Conservation (phyloP, 2,888 invertebrate species). For the Neuroscelio doddi region DNA sequence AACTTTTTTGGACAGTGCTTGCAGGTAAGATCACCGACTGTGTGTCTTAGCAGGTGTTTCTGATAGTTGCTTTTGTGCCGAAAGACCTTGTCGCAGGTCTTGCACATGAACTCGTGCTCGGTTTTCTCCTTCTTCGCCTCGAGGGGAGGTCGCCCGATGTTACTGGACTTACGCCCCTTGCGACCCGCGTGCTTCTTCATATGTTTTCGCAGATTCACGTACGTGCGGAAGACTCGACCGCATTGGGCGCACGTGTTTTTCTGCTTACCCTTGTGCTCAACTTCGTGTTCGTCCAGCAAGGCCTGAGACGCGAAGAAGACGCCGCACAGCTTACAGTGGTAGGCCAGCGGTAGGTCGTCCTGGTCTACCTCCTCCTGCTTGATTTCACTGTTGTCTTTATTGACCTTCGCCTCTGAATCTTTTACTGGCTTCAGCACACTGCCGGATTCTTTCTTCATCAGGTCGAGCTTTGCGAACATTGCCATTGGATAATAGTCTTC, state of each 20-base stretch:
- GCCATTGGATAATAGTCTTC: slow-evolving; percentile 61
- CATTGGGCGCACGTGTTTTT: slow-evolving; percentile 65
- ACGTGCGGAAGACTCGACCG: slow-evolving; percentile 60
- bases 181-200: slow-evolving; percentile 61
- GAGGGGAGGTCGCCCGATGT: slow-evolving; percentile 11
- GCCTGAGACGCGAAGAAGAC: slow-evolving; percentile 58
- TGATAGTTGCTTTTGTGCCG: slow-evolving; percentile 66
- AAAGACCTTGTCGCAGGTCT: slow-evolving; percentile 66
- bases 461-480: slow-evolving; percentile 62
- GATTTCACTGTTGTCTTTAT: slow-evolving; percentile 15
- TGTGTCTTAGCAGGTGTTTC: slow-evolving; percentile 64
- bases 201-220: slow-evolving; percentile 61
- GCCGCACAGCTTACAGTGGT: slow-evolving; percentile 60
- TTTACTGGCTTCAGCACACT: slow-evolving; percentile 3
- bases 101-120: slow-evolving; percentile 58
- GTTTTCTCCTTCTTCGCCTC: slow-evolving; percentile 22
- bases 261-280: slow-evolving; percentile 59
- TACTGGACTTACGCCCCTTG: slow-evolving; percentile 47
- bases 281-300: slow-evolving; percentile 57
- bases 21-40: slow-evolving; percentile 64
- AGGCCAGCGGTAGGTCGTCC: slow-evolving; percentile 61
- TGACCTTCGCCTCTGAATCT: background rate
- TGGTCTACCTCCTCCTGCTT: slow-evolving; percentile 44
- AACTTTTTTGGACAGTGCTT: slow-evolving; percentile 68
- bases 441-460: slow-evolving; percentile 57